These are phyloP conservation scores for Heterodera carotae DNA, from an alignment of 1,140 invertebrate genomes.

Conservation along the genomic window DNA sequence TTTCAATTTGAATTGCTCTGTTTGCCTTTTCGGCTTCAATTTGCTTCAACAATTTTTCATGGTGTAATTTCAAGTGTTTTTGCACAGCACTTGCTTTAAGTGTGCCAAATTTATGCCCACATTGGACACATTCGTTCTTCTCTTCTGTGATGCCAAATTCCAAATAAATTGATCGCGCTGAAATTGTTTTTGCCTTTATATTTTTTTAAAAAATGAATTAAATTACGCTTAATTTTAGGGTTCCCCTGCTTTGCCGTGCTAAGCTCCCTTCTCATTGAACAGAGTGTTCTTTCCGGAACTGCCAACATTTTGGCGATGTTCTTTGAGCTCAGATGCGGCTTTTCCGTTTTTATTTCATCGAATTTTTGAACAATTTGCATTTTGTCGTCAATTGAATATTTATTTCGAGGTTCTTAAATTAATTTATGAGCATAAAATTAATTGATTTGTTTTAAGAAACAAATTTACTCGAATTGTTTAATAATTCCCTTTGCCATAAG, in stretches of 20 bases:
- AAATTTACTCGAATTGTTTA: no score
- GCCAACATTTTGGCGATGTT: background rate
- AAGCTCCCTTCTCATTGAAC: background rate
- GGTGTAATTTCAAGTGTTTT: background rate
- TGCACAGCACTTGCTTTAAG: background rate
- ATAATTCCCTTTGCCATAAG: background rate
- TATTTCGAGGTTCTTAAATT: background rate
- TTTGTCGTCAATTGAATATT: background rate
- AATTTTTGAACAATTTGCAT: background rate
- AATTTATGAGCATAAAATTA: no score
- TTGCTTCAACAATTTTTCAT: background rate
- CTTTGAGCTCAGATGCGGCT: background rate
- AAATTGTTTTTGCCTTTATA: background rate
- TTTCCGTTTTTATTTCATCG: background rate
- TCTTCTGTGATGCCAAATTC: background rate
- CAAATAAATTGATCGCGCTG: background rate
- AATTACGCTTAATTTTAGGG: background rate
- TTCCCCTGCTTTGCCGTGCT: no score
- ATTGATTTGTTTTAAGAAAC: no score
- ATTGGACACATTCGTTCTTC: background rate
- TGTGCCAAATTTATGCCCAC: background rate
- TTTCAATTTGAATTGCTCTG: background rate
- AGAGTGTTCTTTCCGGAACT: background rate
- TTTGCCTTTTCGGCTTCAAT: background rate
- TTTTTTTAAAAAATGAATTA: no score